Evolutionary conservation across 1,140 invertebrate genomes (phyloP).

Genomic region (Drosophila yakuba): DNA sequence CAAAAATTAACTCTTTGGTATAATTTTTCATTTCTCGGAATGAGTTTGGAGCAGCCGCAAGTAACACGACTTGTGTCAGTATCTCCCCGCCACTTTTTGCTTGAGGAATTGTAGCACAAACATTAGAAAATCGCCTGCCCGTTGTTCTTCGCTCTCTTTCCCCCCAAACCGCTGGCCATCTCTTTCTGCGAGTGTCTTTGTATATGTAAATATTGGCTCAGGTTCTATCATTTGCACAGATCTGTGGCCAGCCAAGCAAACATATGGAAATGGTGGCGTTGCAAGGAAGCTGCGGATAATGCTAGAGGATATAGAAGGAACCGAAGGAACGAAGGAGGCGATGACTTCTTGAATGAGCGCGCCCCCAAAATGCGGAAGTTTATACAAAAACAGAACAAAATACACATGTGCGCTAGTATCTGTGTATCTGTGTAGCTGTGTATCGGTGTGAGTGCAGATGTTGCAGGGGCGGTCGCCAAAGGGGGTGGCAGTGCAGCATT

Average conservation of each 20-base stretch:
- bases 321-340: constrained; percentile 18
- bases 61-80: constrained; percentile 57
- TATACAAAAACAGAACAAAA: constrained; percentile 60
- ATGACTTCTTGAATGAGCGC: constrained; percentile 57
- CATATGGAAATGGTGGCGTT: constrained; percentile 8
- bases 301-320: constrained; percentile 43
- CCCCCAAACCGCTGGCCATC: constrained; percentile 15
- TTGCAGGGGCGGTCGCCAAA: constrained; percentile 3
- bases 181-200: constrained; percentile 29
- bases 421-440: too few species aligned
- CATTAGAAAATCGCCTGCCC: constrained; percentile 62
- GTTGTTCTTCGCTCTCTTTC: constrained; percentile 36
- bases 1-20: constrained; percentile 79
- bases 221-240: constrained; percentile 76
- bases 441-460: constrained; percentile 9
- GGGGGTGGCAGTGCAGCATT: constrained; percentile 55
- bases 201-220: constrained; percentile 76
- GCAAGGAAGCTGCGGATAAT: constrained; percentile 15
- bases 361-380: constrained; percentile 80
- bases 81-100: constrained; percentile 5
- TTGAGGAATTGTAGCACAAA: constrained; percentile 55
- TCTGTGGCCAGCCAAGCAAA: constrained; percentile 71
- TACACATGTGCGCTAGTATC: neutral
- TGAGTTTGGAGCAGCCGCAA: constrained; percentile 54
- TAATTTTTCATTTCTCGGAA: constrained; percentile 82